A percentile compares a stretch with the other conserved stretches of the same genome.
Conservation (phyloP, 2,797 vertebrate genomes). For the Halcyon smyrnensis region DNA sequence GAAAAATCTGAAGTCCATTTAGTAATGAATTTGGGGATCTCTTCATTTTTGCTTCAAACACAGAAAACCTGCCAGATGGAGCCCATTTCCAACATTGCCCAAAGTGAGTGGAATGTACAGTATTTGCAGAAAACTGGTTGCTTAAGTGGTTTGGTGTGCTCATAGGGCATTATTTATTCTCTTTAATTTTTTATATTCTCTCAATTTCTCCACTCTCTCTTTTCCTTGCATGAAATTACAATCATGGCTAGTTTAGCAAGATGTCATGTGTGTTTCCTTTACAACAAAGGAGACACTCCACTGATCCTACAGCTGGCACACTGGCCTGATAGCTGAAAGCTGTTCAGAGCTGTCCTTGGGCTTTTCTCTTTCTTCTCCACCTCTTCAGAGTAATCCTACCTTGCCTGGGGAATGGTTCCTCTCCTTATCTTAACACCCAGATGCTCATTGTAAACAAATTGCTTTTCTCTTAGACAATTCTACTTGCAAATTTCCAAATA, state of each 20-base stretch:
- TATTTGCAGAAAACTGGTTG: background rate
- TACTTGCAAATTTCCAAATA: background rate
- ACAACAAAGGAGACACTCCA: background rate
- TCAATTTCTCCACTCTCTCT: background rate
- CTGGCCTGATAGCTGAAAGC: background rate
- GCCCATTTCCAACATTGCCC: background rate
- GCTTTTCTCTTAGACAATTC: background rate
- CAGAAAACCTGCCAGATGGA: background rate
- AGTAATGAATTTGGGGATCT: background rate
- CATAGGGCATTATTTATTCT: background rate
- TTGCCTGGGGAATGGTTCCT: background rate
- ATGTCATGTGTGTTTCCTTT: background rate
- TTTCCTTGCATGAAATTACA: background rate
- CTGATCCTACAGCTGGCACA: background rate
- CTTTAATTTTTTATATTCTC: background rate
- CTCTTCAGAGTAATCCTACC: background rate
- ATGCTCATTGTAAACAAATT: background rate
- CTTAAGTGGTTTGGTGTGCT: background rate
- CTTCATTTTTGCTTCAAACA: background rate
- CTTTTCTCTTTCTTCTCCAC: background rate
- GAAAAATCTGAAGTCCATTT: background rate
- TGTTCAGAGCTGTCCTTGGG: conserved; percentile 6
- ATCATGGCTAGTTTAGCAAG: background rate
- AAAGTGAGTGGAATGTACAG: background rate
- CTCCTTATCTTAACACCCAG: background rate